phyloP scores from a whole-genome alignment of 2,113 vertebrate genomes.

The Cephalopholis sonnerati region DNA sequence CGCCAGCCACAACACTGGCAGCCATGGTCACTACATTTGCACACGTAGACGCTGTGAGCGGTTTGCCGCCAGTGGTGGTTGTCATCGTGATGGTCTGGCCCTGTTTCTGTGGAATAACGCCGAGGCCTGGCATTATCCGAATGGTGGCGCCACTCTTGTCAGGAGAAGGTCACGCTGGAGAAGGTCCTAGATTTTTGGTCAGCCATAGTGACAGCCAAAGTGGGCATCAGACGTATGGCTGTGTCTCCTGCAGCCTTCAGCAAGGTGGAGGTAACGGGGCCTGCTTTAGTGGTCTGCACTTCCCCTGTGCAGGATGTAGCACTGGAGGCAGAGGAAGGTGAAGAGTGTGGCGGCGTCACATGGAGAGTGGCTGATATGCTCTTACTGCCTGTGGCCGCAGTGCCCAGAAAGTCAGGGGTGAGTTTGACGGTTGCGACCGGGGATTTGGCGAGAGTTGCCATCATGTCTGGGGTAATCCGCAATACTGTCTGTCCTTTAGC shows the following conservation, averaged over 20 bases:
- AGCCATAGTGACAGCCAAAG: constrained; percentile 90
- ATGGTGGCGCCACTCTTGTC: constrained; percentile 94
- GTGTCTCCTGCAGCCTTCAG: constrained; percentile 88
- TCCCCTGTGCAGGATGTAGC: constrained; percentile 73
- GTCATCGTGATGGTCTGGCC: constrained; percentile 92
- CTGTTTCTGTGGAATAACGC: constrained; percentile 92
- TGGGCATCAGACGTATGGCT: constrained; percentile 95
- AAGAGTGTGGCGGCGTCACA: constrained; percentile 86
- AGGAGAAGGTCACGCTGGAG: constrained; percentile 84
- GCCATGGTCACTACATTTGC: constrained; percentile 84
- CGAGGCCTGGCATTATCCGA: constrained; percentile 95
- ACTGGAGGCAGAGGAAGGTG: constrained; percentile 83
- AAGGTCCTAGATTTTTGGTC: constrained; percentile 92
- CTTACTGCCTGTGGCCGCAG: constrained; percentile 85
- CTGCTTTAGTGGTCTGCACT: constrained; percentile 78
- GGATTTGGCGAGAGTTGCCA: constrained; percentile 96
- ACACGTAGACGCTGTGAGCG: constrained; percentile 82
- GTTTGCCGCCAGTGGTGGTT: constrained; percentile 84
- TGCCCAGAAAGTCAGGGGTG: constrained; percentile 93
- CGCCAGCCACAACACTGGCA: constrained; percentile 87
- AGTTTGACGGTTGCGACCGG: constrained; percentile 96
- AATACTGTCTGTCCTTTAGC: constrained; percentile 97
- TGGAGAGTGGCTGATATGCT: constrained; percentile 96
- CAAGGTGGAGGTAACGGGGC: constrained; percentile 81
- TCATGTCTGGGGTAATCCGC: constrained; percentile 98